Base-by-base conservation (phyloP, 2,113 vertebrate species). In the Tragelaphus strepsiceros region DNA sequence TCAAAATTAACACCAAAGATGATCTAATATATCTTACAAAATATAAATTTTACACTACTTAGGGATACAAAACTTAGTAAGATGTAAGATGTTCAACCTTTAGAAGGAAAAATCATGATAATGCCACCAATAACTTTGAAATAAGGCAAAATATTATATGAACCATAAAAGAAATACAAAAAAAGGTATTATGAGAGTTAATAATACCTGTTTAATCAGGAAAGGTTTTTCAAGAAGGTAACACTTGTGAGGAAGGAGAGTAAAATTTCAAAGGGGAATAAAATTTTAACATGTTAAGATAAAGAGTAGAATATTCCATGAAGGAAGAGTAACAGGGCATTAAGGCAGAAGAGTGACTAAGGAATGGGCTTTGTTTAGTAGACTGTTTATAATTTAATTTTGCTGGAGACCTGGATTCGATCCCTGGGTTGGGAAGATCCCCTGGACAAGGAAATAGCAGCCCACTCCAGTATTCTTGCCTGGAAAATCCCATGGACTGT, bases 251-350 rank as follows among this genome's bases (percentile, higher is more conserved):
- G 22, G 43, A 71, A 35, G 19, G 19, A 9, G n/a, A 12, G n/a
- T 35, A 71, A 88, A 92, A n/a, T 71, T 83, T 92, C 61, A 88
- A 83, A 96, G 49, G 64, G 58, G 51, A 96, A 74, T 53, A 92
- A 96, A 88, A 92, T 32, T 83, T 53, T 17, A 74, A 53, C 2
- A 83, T 7, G 0, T 86, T 86, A 51, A 80, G 28, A 61, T 71
- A 61, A 88, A 88, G 21, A 85, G n/a, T 56, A 80, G 11, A 59
- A 43, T 74, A 39, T 71, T 92, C 32, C 58, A 95, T 3, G 7
- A 92, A 53, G 54, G 43, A 92, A n/a, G 74, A 96, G 49, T 11
- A 89, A 77, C 17, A 85, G 17, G 17, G 30, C 19, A 39, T 80
- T 96, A 90, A 96, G 21, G 49, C 4, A 93, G 28, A 85, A 85